Percentiles rank a stretch among this genome's conserved stretches.
These are phyloP conservation scores for Rhagoletis pomonella DNA, from an alignment of 1,140 invertebrate genomes.

Conservation along the genomic window DNA sequence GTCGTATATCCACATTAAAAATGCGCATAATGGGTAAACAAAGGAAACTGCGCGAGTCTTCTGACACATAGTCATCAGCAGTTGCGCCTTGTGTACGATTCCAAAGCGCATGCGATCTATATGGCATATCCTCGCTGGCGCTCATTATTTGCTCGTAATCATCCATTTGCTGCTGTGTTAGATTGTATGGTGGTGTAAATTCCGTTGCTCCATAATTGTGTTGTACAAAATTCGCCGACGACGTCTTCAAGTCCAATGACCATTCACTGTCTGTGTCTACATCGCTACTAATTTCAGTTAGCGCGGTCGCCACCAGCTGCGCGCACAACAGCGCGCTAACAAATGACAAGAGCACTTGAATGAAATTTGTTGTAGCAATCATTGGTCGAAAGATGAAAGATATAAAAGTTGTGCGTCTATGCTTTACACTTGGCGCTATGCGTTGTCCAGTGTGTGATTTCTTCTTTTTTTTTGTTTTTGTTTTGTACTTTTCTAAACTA, in stretches of 20 bases:
- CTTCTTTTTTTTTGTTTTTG: not conserved
- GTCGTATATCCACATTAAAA: conserved; percentile 64
- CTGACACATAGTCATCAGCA: not conserved
- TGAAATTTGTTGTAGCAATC: not conserved
- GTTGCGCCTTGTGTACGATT: not conserved
- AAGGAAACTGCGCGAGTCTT: conserved; percentile 16
- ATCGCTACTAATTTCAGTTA: conserved; percentile 19
- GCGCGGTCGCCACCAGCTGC: not conserved
- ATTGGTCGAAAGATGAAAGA: not conserved
- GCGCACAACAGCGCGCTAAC: not conserved
- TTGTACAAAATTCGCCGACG: too few species aligned
- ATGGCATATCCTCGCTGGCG: conserved; percentile 20
- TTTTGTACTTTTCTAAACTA: not conserved
- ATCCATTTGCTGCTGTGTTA: conserved; percentile 34
- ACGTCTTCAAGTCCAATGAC: not conserved
- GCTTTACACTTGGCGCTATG: conserved; percentile 9
- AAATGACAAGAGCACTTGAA: not conserved
- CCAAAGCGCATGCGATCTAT: too few species aligned
- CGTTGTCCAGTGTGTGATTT: not conserved
- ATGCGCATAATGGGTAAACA: conserved; percentile 67
- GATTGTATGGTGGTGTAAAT: not conserved
- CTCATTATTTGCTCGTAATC: conserved; percentile 13
- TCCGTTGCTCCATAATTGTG: not conserved
- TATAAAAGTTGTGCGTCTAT: not conserved
- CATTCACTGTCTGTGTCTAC: not conserved